Percentiles rank a stretch among this genome's conserved stretches.
These are phyloP conservation scores for Machimus atricapillus DNA, from an alignment of 2,888 invertebrate genomes.

Conservation along the genomic window DNA sequence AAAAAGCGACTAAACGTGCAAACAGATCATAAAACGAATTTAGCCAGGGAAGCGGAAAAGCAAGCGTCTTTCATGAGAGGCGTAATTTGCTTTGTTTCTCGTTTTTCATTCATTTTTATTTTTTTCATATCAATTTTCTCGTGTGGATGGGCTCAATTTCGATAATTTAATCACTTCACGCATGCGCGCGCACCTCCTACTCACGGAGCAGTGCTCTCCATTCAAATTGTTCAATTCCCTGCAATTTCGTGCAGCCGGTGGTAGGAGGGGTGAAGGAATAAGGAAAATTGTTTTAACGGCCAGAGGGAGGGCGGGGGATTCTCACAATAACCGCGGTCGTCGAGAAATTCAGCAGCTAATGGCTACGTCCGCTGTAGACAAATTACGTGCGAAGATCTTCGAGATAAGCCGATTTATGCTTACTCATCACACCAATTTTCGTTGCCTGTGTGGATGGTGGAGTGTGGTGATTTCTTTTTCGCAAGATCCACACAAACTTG, in stretches of 20 bases:
- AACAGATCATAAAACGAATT: conserved; percentile 14
- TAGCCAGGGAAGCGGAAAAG: not conserved
- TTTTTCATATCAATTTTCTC: not conserved
- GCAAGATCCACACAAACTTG: not conserved
- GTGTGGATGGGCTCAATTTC: not conserved
- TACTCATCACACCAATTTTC: not conserved
- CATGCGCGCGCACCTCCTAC: conserved; percentile 2
- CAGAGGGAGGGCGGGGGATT: not conserved
- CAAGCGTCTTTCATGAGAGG: not conserved
- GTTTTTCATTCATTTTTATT: not conserved
- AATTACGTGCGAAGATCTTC: not conserved
- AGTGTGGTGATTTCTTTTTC: not conserved
- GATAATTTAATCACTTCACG: conserved; percentile 23
- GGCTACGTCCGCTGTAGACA: conserved; percentile 13
- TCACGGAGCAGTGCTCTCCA: not conserved
- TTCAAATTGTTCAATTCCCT: not conserved
- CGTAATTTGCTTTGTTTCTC: not conserved
- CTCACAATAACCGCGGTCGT: not conserved
- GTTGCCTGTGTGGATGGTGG: not conserved
- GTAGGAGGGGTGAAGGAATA: not conserved
- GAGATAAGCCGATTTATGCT: not conserved
- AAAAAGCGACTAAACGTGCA: not conserved
- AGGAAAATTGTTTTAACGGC: not conserved
- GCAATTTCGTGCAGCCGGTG: not conserved
- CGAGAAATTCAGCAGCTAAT: conserved; percentile 1